phyloP scores from a whole-genome alignment of 2,888 invertebrate genomes.

The Stenurella melanura region DNA sequence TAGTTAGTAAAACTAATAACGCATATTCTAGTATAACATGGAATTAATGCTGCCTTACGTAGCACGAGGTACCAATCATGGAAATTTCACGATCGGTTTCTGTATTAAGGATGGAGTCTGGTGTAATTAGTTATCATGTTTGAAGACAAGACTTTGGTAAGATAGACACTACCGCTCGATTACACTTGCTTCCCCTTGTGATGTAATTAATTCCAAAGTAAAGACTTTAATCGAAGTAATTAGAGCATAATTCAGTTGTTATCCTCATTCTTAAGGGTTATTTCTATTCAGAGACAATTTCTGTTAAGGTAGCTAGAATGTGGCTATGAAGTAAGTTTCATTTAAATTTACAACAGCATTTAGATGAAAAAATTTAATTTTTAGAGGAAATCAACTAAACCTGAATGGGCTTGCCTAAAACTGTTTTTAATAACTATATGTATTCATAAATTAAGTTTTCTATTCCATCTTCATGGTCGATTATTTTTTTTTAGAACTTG shows the following conservation, averaged over 20 bases:
- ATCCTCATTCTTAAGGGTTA: neutral
- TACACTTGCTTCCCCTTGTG: neutral
- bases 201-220: neutral
- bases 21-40: neutral
- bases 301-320: too few species aligned
- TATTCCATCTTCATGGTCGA: too few species aligned
- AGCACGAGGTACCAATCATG: neutral
- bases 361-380: too few species aligned
- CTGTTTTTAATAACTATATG: too few species aligned
- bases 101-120: neutral
- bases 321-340: too few species aligned
- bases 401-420: too few species aligned
- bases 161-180: neutral
- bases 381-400: too few species aligned
- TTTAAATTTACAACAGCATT: too few species aligned
- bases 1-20: too few species aligned
- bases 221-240: neutral
- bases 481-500: too few species aligned
- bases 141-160: neutral
- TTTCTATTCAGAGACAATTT: too few species aligned
- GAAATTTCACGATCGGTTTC: constrained; percentile 3
- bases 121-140: constrained; percentile 15
- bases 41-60: neutral
- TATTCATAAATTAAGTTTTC: too few species aligned
- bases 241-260: neutral